Conservation (phyloP, 2,113 vertebrate species). For the Solenodon paradoxus region DNA sequence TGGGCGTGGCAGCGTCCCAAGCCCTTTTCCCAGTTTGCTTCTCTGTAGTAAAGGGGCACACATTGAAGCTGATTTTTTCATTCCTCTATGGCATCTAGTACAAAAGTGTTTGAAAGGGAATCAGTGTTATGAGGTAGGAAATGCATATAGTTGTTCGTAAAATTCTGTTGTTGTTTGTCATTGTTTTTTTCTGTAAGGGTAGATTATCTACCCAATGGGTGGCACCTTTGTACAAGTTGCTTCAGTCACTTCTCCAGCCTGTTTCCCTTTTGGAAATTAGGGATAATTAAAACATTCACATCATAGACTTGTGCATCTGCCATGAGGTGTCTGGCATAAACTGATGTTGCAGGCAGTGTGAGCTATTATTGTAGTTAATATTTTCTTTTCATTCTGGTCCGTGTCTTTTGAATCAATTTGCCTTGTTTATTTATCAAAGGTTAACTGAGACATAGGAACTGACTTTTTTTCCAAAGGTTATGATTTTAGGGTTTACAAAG, state of each 20-base stretch:
- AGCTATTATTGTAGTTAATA: background rate
- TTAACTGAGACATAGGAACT: background rate
- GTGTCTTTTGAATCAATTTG: background rate
- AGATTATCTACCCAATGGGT: background rate
- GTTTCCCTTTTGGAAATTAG: constrained; percentile 29
- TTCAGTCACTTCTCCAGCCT: background rate
- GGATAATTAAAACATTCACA: background rate
- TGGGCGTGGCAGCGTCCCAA: background rate
- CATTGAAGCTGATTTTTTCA: background rate
- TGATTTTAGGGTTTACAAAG: constrained; percentile 22
- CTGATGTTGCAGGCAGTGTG: background rate
- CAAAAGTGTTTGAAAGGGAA: background rate
- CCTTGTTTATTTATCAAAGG: constrained; percentile 1
- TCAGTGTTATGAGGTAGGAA: background rate
- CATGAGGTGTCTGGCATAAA: background rate
- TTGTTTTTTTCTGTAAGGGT: background rate
- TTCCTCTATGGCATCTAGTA: background rate
- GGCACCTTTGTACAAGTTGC: background rate
- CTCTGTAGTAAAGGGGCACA: background rate
- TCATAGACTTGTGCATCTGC: background rate
- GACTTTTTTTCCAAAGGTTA: background rate
- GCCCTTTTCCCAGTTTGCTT: background rate
- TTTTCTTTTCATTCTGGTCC: background rate
- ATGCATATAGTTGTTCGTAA: background rate
- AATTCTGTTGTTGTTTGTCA: background rate